Percentiles rank a stretch among this genome's conserved stretches.
phyloP scores from a whole-genome alignment of 1,140 invertebrate genomes.

The Colletes gigas region DNA sequence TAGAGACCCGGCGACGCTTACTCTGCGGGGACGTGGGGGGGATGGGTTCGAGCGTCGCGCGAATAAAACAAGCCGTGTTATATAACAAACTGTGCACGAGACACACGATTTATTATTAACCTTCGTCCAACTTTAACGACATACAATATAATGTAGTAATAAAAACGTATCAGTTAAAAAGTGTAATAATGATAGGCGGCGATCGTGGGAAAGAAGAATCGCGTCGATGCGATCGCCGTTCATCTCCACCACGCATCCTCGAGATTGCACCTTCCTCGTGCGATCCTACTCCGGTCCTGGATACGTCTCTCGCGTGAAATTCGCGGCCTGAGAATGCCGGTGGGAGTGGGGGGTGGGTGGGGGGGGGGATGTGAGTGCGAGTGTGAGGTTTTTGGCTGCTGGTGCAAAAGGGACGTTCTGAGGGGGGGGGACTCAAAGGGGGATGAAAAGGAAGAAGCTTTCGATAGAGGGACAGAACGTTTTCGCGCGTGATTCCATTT shows the following conservation, averaged over 20 bases:
- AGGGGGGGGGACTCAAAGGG: background rate
- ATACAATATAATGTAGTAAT: constrained; percentile 81
- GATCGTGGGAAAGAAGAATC: constrained; percentile 60
- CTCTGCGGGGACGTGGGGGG: no score
- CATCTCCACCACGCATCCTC: constrained; percentile 58
- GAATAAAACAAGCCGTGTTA: constrained; percentile 50
- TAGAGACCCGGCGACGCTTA: no score
- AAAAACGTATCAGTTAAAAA: constrained; percentile 78
- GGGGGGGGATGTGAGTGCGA: no score
- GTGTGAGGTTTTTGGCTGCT: constrained; percentile 3
- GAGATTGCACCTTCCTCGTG: constrained; percentile 28
- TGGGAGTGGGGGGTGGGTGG: background rate
- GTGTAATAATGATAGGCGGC: constrained; percentile 76
- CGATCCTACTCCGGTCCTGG: constrained; percentile 41
- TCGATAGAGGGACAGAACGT: constrained; percentile 50
- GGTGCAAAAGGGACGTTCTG: background rate
- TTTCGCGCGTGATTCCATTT: constrained; percentile 37
- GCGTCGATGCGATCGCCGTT: constrained; percentile 52
- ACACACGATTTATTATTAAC: constrained; percentile 81
- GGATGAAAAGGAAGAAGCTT: constrained; percentile 29
- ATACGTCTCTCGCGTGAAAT: constrained; percentile 34
- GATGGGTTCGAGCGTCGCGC: background rate
- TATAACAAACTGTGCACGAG: constrained; percentile 80
- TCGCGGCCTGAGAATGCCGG: constrained; percentile 48
- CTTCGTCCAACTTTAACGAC: constrained; percentile 81